Evolutionary conservation across 2,888 invertebrate species (phyloP).

Genomic region (Steinernema hermaphroditum): DNA sequence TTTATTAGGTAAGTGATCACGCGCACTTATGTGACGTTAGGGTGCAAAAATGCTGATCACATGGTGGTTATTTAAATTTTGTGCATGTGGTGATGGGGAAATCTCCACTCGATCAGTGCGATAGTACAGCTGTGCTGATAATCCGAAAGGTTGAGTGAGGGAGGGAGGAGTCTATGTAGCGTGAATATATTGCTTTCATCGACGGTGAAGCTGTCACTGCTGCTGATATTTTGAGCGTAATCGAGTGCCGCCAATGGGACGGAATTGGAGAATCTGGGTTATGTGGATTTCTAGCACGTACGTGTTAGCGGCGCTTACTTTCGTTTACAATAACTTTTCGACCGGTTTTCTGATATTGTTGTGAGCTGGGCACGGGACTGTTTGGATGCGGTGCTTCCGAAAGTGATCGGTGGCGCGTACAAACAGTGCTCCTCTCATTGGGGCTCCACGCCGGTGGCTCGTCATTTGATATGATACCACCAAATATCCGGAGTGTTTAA

Average conservation of each 20-base stretch:
- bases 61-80: background rate
- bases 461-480: background rate
- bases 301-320: background rate
- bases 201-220: background rate
- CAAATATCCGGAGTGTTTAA: background rate
- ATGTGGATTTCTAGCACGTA: background rate
- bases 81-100: background rate
- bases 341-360: background rate
- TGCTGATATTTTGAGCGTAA: constrained; percentile 5
- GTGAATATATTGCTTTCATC: constrained; percentile 2
- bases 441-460: too few species aligned
- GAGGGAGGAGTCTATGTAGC: background rate
- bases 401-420: background rate
- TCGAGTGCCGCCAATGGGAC: background rate
- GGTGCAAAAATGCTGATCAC: too few species aligned
- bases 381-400: background rate
- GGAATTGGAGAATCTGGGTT: background rate
- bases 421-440: too few species aligned
- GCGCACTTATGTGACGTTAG: too few species aligned
- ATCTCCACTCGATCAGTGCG: background rate
- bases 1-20: constrained; percentile 13
- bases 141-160: background rate
- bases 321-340: constrained; percentile 3
- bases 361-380: background rate
- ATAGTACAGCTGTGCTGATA: background rate